Evolutionary conservation across 2,797 vertebrate species (phyloP).

Genomic region (Phalanger gymnotis): DNA sequence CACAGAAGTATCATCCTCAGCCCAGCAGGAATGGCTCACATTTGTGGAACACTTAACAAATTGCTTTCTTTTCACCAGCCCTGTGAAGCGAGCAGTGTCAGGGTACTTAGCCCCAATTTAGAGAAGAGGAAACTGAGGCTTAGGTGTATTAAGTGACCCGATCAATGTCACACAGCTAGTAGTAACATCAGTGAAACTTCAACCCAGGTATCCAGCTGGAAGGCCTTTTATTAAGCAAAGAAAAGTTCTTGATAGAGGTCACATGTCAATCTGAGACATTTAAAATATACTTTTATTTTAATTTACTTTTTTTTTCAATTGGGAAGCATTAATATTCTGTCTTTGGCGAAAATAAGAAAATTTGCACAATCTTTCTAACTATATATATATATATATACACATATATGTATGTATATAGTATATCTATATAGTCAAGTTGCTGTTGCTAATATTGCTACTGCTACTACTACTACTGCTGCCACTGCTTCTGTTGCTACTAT

Average conservation of each 20-base stretch:
- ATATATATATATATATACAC: too few relatives aligned
- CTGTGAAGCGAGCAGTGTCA: not conserved
- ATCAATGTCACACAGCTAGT: not conserved
- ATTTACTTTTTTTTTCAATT: not conserved
- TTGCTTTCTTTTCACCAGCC: not conserved
- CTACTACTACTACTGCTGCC: not conserved
- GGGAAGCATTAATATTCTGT: not conserved
- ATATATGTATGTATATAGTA: too few relatives aligned
- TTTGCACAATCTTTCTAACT: not conserved
- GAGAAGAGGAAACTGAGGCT: not conserved
- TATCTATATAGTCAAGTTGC: too few relatives aligned
- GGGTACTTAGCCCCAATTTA: not conserved
- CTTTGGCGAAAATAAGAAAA: not conserved
- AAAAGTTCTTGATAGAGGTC: not conserved
- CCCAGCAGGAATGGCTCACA: not conserved
- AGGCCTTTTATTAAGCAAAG: not conserved
- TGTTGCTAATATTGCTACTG: too few relatives aligned
- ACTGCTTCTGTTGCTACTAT: fast-evolving
- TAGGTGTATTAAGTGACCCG: not conserved
- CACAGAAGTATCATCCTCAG: not conserved
- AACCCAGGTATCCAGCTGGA: not conserved
- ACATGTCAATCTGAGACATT: not conserved
- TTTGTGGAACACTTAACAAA: not conserved
- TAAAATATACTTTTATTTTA: not conserved
- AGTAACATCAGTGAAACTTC: not conserved